Evolutionary conservation across 2,113 vertebrate genomes (phyloP).

Genomic region (Actenoides lindsayi): DNA sequence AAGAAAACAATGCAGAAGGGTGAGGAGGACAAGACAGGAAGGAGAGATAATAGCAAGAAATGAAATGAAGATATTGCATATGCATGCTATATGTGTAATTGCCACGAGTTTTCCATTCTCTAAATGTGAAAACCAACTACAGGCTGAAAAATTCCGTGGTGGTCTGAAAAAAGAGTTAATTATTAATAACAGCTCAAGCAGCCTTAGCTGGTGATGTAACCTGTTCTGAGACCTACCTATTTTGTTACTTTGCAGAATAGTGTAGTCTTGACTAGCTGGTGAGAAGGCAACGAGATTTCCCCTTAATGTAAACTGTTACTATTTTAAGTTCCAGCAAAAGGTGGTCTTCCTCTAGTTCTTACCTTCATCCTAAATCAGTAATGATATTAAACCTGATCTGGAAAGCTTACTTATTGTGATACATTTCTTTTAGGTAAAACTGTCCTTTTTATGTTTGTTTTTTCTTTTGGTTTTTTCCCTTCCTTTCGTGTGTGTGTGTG

Average conservation of each 20-base stretch:
- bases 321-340: background rate
- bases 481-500: background rate
- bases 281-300: background rate
- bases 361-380: background rate
- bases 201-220: background rate
- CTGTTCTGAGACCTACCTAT: background rate
- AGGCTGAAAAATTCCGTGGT: background rate
- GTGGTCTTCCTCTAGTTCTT: background rate
- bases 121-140: background rate
- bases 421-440: background rate
- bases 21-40: background rate
- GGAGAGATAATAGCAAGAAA: background rate
- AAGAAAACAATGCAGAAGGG: background rate
- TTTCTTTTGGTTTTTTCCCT: too few relatives aligned
- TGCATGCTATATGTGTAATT: background rate
- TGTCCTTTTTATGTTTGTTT: too few relatives aligned
- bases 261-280: background rate
- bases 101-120: background rate
- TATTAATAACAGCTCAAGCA: background rate
- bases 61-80: background rate
- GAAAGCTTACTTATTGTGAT: background rate
- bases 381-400: background rate
- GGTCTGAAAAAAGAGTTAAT: background rate
- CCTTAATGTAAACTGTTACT: background rate
- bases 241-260: background rate